phyloP scores from a whole-genome alignment of 1,140 invertebrate species.

The Catajapyx aquilonaris region DNA sequence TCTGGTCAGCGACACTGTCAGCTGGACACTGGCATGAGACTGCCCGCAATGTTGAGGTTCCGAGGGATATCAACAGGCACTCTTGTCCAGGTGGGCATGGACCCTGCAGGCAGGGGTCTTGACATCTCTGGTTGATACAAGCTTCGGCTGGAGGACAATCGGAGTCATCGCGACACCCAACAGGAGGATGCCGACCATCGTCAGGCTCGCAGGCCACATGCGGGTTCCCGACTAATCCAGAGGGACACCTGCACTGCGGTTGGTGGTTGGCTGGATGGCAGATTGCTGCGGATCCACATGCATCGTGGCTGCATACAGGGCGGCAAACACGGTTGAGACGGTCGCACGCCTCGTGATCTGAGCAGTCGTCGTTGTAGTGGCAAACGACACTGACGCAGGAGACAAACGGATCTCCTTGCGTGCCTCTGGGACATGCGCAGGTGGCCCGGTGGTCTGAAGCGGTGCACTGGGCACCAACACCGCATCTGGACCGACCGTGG shows the following conservation, averaged over 20 bases:
- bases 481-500: constrained; percentile 38
- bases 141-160: constrained; percentile 50
- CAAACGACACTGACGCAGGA: constrained; percentile 65
- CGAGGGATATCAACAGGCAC: constrained; percentile 52
- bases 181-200: no score
- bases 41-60: constrained; percentile 53
- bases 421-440: constrained; percentile 61
- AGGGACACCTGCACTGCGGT: constrained; percentile 50
- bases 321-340: constrained; percentile 60
- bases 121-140: constrained; percentile 53
- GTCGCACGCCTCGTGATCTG: constrained; percentile 65
- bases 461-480: constrained; percentile 53
- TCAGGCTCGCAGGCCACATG: constrained; percentile 56
- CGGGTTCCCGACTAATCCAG: constrained; percentile 53
- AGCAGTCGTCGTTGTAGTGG: constrained; percentile 74
- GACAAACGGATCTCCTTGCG: constrained; percentile 56
- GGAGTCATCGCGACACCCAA: constrained; percentile 44
- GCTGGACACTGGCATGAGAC: constrained; percentile 60
- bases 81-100: constrained; percentile 50
- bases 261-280: constrained; percentile 53
- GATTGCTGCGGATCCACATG: constrained; percentile 48
- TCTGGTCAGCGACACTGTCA: constrained; percentile 37
- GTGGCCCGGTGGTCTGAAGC: constrained; percentile 49
- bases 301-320: constrained; percentile 52
- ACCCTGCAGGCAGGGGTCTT: constrained; percentile 46